phyloP scores from a whole-genome alignment of 2,888 invertebrate species.

The Zhuqinia jingwanae region DNA sequence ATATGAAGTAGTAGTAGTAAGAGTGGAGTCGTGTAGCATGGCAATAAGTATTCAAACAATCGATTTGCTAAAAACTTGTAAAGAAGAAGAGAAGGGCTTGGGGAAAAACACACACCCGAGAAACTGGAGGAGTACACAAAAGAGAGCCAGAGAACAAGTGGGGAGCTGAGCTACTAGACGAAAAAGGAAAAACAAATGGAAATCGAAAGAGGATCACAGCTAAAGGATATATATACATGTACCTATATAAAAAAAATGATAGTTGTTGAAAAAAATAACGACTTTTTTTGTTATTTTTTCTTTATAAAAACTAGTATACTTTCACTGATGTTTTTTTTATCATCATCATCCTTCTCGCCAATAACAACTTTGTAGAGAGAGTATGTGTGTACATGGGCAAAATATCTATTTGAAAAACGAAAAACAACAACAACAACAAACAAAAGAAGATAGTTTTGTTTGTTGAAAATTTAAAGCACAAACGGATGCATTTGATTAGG shows the following conservation, averaged over 20 bases:
- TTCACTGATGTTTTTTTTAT: too few species aligned
- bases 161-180: neutral
- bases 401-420: too few species aligned
- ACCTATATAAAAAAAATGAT: too few species aligned
- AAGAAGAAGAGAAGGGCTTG: too few species aligned
- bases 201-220: neutral
- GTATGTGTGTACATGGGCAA: too few species aligned
- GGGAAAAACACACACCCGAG: neutral
- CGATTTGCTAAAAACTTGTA: neutral
- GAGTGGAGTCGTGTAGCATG: neutral
- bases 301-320: too few species aligned
- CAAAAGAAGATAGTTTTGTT: slow-evolving; percentile 55
- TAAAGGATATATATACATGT: too few species aligned
- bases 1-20: too few species aligned
- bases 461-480: slow-evolving; percentile 19
- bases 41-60: neutral
- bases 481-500: slow-evolving; percentile 41
- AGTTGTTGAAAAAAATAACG: too few species aligned
- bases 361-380: too few species aligned
- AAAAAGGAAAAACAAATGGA: neutral
- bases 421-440: slow-evolving; percentile 1
- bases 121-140: neutral
- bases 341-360: neutral
- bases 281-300: too few species aligned
- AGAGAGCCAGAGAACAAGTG: neutral